Percentiles rank a stretch among this genome's conserved stretches.
phyloP scores from a whole-genome alignment of 2,888 invertebrate genomes.

The Epicampocera succincta region DNA sequence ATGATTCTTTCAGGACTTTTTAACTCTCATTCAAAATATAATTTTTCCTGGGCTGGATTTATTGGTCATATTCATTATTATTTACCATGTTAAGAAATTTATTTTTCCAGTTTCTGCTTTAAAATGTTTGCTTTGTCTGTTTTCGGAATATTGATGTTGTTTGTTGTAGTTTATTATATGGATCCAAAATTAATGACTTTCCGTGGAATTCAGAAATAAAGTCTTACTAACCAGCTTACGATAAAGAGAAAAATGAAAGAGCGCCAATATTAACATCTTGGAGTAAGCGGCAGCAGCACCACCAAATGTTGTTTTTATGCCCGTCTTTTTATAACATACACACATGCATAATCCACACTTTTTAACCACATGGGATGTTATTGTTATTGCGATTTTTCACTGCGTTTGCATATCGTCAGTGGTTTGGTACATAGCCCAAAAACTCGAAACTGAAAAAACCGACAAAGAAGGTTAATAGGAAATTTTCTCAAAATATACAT shows the following conservation, averaged over 20 bases:
- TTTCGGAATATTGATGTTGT: conserved; percentile 27
- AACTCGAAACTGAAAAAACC: too few species aligned
- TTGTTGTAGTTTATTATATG: conserved; percentile 53
- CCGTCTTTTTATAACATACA: neutral
- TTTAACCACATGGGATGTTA: conserved; percentile 7
- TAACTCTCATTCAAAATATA: neutral
- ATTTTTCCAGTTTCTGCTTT: neutral
- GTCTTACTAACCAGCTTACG: conserved; percentile 1
- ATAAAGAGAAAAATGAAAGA: neutral
- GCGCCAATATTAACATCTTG: neutral
- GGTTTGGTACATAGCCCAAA: too few species aligned
- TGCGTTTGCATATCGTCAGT: neutral
- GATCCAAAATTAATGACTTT: conserved; percentile 75
- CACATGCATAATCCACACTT: neutral
- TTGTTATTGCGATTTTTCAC: neutral
- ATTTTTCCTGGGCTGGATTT: conserved; percentile 15
- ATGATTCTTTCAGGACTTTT: too few species aligned
- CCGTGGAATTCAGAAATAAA: conserved; percentile 72
- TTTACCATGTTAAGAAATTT: neutral
- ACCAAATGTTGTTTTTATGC: conserved; percentile 22
- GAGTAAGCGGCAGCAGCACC: conserved; percentile 16
- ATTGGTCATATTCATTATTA: neutral
- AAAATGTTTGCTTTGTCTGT: conserved; percentile 15
- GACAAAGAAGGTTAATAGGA: too few species aligned
- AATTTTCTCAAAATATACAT: too few species aligned